Conservation (phyloP, 2,888 invertebrate genomes). For the Stenurella melanura region DNA sequence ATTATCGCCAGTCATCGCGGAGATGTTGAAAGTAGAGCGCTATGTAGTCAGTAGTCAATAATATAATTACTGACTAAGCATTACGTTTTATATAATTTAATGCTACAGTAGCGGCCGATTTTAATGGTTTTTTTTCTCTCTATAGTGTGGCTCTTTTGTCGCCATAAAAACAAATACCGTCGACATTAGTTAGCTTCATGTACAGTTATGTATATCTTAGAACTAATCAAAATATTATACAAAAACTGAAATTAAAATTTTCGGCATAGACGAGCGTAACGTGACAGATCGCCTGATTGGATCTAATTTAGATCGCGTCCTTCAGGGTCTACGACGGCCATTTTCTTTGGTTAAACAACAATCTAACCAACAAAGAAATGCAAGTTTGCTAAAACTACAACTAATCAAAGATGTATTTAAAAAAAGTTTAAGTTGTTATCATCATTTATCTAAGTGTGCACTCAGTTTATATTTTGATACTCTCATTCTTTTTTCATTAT, state of each 20-base stretch:
- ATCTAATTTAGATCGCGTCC: neutral
- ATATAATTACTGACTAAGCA: conserved; percentile 32
- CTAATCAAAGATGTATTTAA: neutral
- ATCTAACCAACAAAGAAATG: neutral
- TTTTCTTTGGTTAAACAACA: neutral
- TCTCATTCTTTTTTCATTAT: too few species aligned
- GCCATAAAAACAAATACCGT: conserved; percentile 16
- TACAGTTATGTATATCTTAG: conserved; percentile 14
- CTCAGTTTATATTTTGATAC: too few species aligned
- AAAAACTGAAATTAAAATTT: conserved; percentile 6
- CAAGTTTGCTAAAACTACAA: neutral
- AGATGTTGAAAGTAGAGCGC: conserved; percentile 23
- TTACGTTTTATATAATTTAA: conserved; percentile 12
- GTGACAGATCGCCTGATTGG: neutral
- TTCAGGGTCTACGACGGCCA: neutral
- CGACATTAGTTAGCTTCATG: neutral
- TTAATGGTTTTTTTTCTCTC: neutral
- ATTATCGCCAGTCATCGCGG: conserved; percentile 19
- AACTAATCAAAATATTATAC: conserved; percentile 10
- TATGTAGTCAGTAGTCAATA: conserved; percentile 26
- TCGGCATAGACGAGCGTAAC: neutral
- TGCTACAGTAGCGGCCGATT: conserved; percentile 18
- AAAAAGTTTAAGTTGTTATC: too few species aligned
- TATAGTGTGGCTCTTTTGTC: conserved; percentile 15
- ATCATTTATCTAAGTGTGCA: too few species aligned